Evolutionary conservation across 2,888 invertebrate species (phyloP).

Genomic region (Ariolimax columbianus): DNA sequence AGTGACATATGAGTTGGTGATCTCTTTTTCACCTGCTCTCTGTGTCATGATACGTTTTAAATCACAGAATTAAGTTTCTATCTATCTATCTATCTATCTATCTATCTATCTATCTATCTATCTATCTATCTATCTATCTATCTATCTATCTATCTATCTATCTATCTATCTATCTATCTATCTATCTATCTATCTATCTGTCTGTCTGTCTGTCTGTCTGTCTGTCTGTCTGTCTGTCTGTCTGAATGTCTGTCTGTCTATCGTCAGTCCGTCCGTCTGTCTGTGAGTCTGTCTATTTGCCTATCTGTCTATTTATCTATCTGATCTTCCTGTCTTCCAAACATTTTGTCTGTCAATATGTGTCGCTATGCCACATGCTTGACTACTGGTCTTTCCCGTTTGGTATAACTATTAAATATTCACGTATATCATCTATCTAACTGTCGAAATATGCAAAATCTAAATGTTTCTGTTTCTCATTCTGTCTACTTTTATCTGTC

Average conservation of each 20-base stretch:
- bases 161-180: not conserved
- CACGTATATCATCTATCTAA: not conserved
- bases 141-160: not conserved
- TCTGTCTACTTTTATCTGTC: not conserved
- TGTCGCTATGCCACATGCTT: slow-evolving; percentile 18
- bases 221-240: not conserved
- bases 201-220: not conserved
- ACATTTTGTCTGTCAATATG: not conserved
- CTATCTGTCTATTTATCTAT: not conserved
- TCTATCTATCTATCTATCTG: not conserved
- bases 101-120: not conserved
- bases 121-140: not conserved
- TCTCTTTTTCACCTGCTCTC: not conserved
- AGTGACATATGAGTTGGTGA: not conserved
- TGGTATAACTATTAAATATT: not conserved
- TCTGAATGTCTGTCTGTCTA: not conserved
- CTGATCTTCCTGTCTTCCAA: slow-evolving; percentile 5
- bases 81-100: not conserved
- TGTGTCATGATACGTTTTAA: not conserved
- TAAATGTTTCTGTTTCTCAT: not conserved
- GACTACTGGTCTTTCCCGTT: no score
- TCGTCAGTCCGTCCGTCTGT: not conserved
- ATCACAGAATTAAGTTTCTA: not conserved
- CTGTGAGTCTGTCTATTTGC: not conserved
- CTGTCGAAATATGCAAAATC: no score